Evolutionary conservation across 2,888 invertebrate species (phyloP), one percentile per base, ranked within the genome.

Genomic region (Ypsolopha sequella): DNA sequence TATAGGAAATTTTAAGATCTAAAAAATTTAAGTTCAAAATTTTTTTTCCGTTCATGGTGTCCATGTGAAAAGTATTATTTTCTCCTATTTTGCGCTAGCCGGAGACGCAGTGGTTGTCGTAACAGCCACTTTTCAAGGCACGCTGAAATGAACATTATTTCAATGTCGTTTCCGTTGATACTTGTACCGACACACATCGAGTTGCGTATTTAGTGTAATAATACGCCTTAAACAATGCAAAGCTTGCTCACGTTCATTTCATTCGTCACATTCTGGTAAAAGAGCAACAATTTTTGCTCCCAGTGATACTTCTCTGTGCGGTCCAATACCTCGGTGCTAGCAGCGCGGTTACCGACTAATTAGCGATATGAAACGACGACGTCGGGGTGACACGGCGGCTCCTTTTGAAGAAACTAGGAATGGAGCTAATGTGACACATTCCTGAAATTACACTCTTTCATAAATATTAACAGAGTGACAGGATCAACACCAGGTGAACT

Each of bases 261-360:
- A 13, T 6, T 14, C 14, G 14, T 43, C 24, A 8, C 43, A n/a
- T 43, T 43, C 41, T 41, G 14, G 14, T 43, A 43, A 14, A 14
- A 43, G 11, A 14, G 7, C 11, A 43, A 43, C 13, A 14, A 13
- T 7, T 13, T 43, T 14, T 13, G 14, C 13, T 13, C 43, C 13
- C 14, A 43, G 13, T 13, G 9, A 13, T 9, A 43, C 11, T 34
- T 46, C 34, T 11, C 34, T 46, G 46, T 46, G 46, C 55, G 55
- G 53, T 56, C 51, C 51, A 56, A 62, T 62, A 57, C 60, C 61
- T 50, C 45, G 53, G 9, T 33, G 46, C 48, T 58, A 59, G 46
- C 54, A 56, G 55, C 56, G 60, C 65, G 60, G 38, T 52, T 52
- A 54, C 56, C 58, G 57, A 56, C 58, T 59, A 62, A 65, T 65